Base-by-base conservation (phyloP, 37 sponge, comb jelly and placozoan genomes). In the Aplysina aerophoba region DNA sequence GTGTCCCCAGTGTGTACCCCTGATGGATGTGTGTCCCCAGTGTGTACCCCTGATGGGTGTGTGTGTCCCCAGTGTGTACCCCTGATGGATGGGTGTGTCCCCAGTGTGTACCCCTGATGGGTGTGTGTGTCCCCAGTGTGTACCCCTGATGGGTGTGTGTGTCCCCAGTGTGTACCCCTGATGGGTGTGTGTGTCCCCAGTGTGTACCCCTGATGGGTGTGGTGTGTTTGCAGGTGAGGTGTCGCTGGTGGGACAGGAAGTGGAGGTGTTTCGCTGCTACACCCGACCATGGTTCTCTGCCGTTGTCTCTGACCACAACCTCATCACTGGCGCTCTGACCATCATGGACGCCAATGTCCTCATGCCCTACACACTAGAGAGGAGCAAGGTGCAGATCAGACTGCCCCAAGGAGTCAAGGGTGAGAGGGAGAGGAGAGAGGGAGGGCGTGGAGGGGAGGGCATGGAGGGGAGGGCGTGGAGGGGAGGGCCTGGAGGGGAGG, bases 201-300 rank as follows among this genome's bases (percentile, higher is more conserved):
- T 28, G 27, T 27, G 27, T 62, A 13, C 28, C 4, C 64, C n/a
- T n/a, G n/a, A n/a, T n/a, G n/a, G n/a, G n/a, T n/a, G n/a, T n/a
- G 11, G 64, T 62, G 64, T 62, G 27, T 62, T 14, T 62, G 4
- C 28, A 71, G 73, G 73, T 88, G 8, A 64, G 73, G 19, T 88
- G 85, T 39, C 83, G 82, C 0, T 60, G 54, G 25, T 82, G 85
- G 81, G 88, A 82, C 89, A 88, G 86, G 81, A 85, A 74, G 54
- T 25, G 15, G 39, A 60, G 74, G 79, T 27, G 56, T 24, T 71
- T 59, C 55, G 60, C 71, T 30, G 89, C 71, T 19, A n/a, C 81
- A 60, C 81, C 36, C 77, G 31, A 36, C 39, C 55, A 22, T 92
- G 92, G 92, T 84, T 92, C 55, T 38, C 66, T 13, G 92, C 88